These are phyloP conservation scores for Oophaga sylvatica DNA, from an alignment of 2,797 vertebrate genomes.

Conservation along the genomic window DNA sequence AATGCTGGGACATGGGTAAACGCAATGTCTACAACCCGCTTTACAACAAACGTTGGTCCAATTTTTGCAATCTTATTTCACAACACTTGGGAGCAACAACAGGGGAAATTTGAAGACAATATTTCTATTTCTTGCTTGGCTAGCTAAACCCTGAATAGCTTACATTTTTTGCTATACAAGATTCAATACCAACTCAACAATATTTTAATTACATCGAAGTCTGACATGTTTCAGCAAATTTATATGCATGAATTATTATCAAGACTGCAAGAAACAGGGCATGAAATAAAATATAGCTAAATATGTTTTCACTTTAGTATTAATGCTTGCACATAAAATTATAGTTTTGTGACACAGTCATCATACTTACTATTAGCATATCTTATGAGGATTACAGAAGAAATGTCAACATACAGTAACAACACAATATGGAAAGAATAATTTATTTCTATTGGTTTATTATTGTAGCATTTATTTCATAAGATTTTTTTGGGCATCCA, in stretches of 20 bases:
- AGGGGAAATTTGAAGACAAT: neutral
- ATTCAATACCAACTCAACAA: neutral
- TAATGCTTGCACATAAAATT: neutral
- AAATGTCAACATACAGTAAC: neutral
- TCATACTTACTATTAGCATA: neutral
- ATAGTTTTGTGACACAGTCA: constrained; percentile 3
- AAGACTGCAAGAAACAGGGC: constrained; percentile 14
- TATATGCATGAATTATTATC: constrained; percentile 13
- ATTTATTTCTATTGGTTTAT: neutral
- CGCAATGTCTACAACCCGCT: too few species aligned
- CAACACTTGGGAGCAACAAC: neutral
- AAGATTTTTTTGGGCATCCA: neutral
- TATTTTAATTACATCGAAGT: neutral
- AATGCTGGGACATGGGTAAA: too few species aligned
- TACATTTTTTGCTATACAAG: neutral
- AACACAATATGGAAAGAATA: neutral
- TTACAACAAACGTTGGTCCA: neutral
- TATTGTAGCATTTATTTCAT: neutral
- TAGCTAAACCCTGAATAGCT: neutral
- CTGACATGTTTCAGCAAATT: constrained; percentile 17
- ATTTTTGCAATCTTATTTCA: neutral
- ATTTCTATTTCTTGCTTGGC: neutral
- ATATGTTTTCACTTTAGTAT: neutral
- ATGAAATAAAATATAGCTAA: constrained; percentile 26
- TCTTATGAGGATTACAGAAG: neutral